Percentiles rank a stretch among this genome's conserved stretches.
Evolutionary conservation across 2,113 vertebrate species (phyloP).

Genomic region (human (Homo sapiens)): DNA sequence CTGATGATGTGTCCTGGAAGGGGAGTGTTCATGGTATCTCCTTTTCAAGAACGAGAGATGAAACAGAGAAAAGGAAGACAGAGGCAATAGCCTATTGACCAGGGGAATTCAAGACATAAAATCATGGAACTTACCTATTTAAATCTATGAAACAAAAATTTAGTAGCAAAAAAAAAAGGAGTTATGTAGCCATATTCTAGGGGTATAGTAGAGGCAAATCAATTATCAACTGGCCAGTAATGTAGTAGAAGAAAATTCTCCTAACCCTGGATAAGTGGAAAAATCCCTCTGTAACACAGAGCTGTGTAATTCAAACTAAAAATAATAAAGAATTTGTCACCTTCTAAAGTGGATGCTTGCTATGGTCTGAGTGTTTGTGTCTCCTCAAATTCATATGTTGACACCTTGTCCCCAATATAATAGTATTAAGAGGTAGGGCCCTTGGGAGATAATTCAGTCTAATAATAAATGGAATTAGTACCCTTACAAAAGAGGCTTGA

Average conservation of each 20-base stretch:
- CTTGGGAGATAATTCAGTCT: not conserved
- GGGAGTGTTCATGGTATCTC: not conserved
- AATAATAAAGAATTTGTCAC: not conserved
- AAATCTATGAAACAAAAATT: not conserved
- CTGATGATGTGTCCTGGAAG: not conserved
- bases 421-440: not conserved
- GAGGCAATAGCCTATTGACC: accelerated
- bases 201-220: not conserved
- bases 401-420: not conserved
- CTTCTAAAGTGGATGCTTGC: not conserved
- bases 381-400: no score
- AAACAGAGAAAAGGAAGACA: not conserved
- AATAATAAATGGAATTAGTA: not conserved
- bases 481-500: not conserved
- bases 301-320: not conserved
- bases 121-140: not conserved
- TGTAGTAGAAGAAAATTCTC: not conserved
- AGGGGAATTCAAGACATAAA: accelerated
- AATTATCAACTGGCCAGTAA: no score
- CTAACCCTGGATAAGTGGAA: not conserved
- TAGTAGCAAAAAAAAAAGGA: not conserved
- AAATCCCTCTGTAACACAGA: not conserved
- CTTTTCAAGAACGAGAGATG: not conserved
- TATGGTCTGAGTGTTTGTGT: not conserved
- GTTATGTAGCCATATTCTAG: not conserved